Evolutionary conservation across 2,888 invertebrate species (phyloP), one percentile per base, ranked within the genome.

Genomic region (Phoronis australis): DNA sequence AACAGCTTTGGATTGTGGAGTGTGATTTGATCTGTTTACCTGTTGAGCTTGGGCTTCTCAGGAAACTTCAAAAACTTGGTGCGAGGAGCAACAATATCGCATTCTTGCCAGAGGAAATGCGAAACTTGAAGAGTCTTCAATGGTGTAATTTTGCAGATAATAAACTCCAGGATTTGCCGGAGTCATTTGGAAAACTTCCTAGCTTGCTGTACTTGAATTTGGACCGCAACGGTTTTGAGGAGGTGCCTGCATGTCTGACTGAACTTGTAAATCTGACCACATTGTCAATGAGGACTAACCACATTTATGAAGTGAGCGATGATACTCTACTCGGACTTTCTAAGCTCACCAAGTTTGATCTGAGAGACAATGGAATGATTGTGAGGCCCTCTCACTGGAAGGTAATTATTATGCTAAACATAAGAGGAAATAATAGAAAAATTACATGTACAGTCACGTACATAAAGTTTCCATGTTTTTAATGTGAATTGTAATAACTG

Each of bases 111-210:
- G 51, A 55, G 21, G 60, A 62, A 18, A 52, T 75, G 35, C 52
- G 59, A 38, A 39, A 57, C 12, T 53, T 74, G 22, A 41, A 20
- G 23, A 56, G 55, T 22, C 57, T 75, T 26, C 54, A 58, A 42
- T 75, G 75, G 75, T 55, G 73, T 37, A 66, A 65, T 51, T 46
- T 73, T 4, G 68, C 68, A 9, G 64, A 67, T n/a, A 75, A 75
- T 51, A 44, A 45, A 21, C 49, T 75, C 18, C 51, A 55, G 12
- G 56, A 56, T 24, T 54, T 74, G n/a, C 69, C 71, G 3, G 31
- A 43, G 12, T 51, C 55, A 25, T 55, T 72, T 26, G 55, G 54
- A 4, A 54, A 50, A n/a, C 53, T 73, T 15, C 41, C 52, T 38
- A 47, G 52, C 2, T 56, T 75, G 47, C 52, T 59, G 6, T 65